Conservation (phyloP, 1,140 invertebrate genomes). For the Sycophila sp. region DNA sequence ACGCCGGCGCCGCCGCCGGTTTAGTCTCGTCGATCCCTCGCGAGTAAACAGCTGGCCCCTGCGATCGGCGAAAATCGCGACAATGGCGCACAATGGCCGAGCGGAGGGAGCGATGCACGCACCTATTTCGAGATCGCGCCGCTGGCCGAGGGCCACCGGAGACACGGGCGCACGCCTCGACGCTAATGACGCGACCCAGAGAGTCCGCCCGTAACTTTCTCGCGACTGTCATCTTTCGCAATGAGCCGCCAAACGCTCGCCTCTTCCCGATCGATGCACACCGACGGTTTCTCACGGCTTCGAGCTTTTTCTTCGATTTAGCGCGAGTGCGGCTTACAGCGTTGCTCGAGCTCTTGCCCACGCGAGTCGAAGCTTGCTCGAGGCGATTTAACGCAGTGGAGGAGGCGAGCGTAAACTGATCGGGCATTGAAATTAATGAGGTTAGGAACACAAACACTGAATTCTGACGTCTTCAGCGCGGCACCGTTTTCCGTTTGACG, state of each 20-base stretch:
- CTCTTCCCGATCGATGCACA: too few relatives aligned
- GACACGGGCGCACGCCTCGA: too few relatives aligned
- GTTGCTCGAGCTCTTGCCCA: too few relatives aligned
- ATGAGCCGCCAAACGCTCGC: too few relatives aligned
- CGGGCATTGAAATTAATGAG: background rate
- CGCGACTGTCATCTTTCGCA: background rate
- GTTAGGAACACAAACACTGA: background rate
- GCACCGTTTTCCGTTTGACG: background rate
- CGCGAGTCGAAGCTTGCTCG: too few relatives aligned
- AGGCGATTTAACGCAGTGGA: too few relatives aligned
- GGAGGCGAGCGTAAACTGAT: too few relatives aligned
- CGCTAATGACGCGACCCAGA: background rate
- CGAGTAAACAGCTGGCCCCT: background rate
- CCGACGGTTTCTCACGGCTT: too few relatives aligned
- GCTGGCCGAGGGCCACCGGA: background rate
- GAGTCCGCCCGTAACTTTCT: too few relatives aligned
- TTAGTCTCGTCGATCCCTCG: background rate
- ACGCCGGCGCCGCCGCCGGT: background rate
- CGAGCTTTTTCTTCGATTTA: too few relatives aligned
- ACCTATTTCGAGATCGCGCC: slow-evolving; percentile 2
- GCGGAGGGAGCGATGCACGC: background rate
- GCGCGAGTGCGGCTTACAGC: too few relatives aligned
- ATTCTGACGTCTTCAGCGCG: background rate
- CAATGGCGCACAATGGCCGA: background rate
- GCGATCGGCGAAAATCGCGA: background rate